Evolutionary conservation across 2,113 vertebrate species (phyloP).

Genomic region (Ibidorhyncha struthersii): DNA sequence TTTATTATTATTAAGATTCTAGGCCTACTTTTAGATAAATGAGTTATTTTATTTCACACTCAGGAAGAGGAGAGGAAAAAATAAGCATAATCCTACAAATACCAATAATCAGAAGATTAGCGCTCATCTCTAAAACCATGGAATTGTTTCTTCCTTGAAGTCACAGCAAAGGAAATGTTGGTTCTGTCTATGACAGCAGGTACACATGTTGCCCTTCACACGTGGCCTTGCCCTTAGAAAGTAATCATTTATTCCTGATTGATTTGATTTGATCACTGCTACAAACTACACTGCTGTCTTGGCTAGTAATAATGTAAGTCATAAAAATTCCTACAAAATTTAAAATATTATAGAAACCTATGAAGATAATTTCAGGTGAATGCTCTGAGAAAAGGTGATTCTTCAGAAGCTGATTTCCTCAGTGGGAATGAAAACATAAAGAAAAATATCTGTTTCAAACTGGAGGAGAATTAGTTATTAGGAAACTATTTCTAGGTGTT

Average conservation of each 20-base stretch:
- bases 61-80: not conserved
- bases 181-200: not conserved
- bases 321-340: not conserved
- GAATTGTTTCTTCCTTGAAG: not conserved
- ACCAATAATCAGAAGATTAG: not conserved
- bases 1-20: not conserved
- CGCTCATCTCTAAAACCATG: rapidly evolving
- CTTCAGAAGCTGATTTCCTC: not conserved
- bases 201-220: not conserved
- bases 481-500: not conserved
- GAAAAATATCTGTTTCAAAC: not conserved
- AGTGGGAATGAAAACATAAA: not conserved
- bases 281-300: not conserved
- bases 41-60: not conserved
- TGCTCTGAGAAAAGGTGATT: not conserved
- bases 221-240: not conserved
- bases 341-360: not conserved
- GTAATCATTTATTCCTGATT: not conserved
- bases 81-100: not conserved
- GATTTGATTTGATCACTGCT: not conserved
- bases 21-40: not conserved
- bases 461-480: not conserved
- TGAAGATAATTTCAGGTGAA: not conserved
- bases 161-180: not conserved
- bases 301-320: not conserved